Evolutionary conservation across 2,888 invertebrate genomes (phyloP), one percentile per base, ranked within the genome.

Genomic region (Sphaeridia pumilis): DNA sequence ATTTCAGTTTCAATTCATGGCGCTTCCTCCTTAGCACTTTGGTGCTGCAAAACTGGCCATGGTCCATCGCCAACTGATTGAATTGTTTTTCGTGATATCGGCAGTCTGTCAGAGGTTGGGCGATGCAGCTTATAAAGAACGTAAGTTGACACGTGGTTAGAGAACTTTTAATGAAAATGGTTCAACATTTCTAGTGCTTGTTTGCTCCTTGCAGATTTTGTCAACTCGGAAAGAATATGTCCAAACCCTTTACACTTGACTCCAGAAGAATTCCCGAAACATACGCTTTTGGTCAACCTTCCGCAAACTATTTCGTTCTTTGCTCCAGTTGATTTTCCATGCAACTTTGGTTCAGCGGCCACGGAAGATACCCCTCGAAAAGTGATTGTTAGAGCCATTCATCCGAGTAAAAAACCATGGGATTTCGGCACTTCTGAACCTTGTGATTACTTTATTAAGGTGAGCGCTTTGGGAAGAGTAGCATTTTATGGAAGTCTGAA

Each of bases 321-420:
- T 27, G 52, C 36, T 17, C n/a, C 46, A 17, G 52, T 52, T 52
- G 52, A 52, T 17, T 52, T 52, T 17, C 52, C 52, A 2, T 52
- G 52, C 31, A 52, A 52, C 34, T 52, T 52, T 28, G 52, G 46
- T n/a, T 41, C 52, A 4, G 34, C 46, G 4, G 22, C 44, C 14
- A 20, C 2, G 2, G 44, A 27, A 21, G 46, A 27, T 24, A 17
- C 21, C n/a, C 4, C 41, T 14, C 38, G 38, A 27, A 52, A 52
- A 52, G 52, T 52, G 4, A 52, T 52, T 46, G 52, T 52, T 1
- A n/a, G 52, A 28, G 52, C 52, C 21, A 52, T 52, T 41, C 52
- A 52, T 52, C 52, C 52, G 10, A 46, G 46, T 27, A n/a, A 24
- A 41, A 5, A 7, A 10, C 21, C 38, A 10, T 52, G 46, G 46